Base-by-base conservation (phyloP, 2,113 vertebrate species). In the Eonycteris spelaea region DNA sequence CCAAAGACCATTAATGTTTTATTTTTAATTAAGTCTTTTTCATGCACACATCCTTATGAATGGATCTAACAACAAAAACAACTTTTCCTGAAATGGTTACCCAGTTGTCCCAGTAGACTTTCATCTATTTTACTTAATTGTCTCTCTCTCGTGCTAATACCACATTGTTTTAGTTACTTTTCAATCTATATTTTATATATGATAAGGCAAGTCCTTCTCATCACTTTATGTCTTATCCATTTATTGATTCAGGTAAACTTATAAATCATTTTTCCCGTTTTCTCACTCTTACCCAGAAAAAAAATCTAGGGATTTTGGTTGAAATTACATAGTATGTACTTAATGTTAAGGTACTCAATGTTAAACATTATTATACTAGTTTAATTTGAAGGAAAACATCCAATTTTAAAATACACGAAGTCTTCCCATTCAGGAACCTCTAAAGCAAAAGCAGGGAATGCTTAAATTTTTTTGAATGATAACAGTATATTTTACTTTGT, bases 231-330 rank as follows among this genome's bases (percentile, higher is more conserved):
- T 28, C 61, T 89, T 75, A 79, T 16, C 40, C 26, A 61, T 48
- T 92, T 84, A 67, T 14, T 79, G 88, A 82, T 74, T 82, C 51
- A 92, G 59, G 45, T 51, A 91, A 95, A 91, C 65, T 86, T 95
- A 51, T 2, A 77, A 61, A 61, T 91, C 61, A 77, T 33, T 70
- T 61, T 88, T 65, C 30, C 22, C 71, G 86, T 86, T 86, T 92
- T 78, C 51, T 59, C 30, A 95, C 5, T 77, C 28, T 59, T 28
- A 1, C 11, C 15, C 73, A 74, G 67, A 43, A 57, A 38, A 38
- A 22, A 59, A 51, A 48, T 13, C 2, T 77, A 74, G 55, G 16
- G 38, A 38, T 86, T 80, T 48, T 94, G 74, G 28, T 40, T 89
- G 68, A n/a, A 87, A 78, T 84, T 71, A 90, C 14, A 82, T 30